Evolutionary conservation across 2,113 vertebrate species (phyloP), one percentile per base, ranked within the genome.

Genomic region (Solenodon paradoxus): DNA sequence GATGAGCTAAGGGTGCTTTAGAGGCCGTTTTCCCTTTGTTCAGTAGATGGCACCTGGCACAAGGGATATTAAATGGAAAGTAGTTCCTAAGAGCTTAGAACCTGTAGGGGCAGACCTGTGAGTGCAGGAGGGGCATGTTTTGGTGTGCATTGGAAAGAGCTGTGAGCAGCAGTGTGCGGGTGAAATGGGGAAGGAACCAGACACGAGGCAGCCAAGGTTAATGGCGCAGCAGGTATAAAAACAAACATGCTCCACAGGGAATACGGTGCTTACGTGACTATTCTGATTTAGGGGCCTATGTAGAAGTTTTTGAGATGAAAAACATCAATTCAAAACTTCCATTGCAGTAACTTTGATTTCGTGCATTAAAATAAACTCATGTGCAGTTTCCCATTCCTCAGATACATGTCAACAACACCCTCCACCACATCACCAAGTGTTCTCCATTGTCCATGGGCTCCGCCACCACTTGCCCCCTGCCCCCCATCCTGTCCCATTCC

Each of bases 141-240:
- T 45, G 38, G 7, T 55, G 26, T 77, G 35, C 59, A 0, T 9
- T 3, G 4, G 32, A 38, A 11, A 47, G 38, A 35, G 30, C 20
- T 11, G 12, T 26, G 35, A 3, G 64, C 35, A 81, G 64, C 45
- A 75, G n/a, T 28, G 13, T 17, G 68, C 53, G 49, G 28, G 51
- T 2, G 15, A 35, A 11, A 2, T 4, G 47, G 7, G 79, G 63
- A 53, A 71, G 45, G 35, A 45, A 6, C 4, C 24, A 30, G 49
- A 30, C 17, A 0, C 2, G 0, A 13, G 16, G 45, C 20, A 17
- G 16, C 61, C 7, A 7, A 26, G 13, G 0, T 0, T 72, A 47
- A 32, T 5, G 45, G 26, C 19, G 26, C 15, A 11, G 2, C 75
- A 30, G 32, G 38, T 28, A 0, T 2, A 15, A 22, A 49, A 16